These are phyloP conservation scores for Sarotherodon lohbergeri DNA, from an alignment of 2,113 vertebrate species.

Conservation along the genomic window DNA sequence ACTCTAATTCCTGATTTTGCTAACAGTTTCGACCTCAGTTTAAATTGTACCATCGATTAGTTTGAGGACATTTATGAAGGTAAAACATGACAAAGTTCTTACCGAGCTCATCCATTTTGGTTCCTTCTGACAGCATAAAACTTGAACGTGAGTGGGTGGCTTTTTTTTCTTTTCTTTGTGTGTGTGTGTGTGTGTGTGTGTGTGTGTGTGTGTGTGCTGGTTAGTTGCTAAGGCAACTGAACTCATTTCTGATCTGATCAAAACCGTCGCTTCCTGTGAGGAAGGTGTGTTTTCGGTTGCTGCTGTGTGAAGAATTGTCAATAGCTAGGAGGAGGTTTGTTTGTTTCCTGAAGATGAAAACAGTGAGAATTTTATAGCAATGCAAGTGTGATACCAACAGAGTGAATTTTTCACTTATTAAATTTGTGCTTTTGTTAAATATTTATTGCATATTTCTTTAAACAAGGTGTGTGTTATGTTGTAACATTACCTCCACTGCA, in stretches of 20 bases:
- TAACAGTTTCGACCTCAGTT: not conserved
- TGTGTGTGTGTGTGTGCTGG: not conserved
- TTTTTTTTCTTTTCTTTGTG: not conserved
- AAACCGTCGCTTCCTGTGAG: slow-evolving; percentile 40
- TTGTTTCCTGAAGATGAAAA: slow-evolving; percentile 2
- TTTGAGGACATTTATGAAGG: not conserved
- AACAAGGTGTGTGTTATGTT: not conserved
- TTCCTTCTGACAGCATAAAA: not conserved
- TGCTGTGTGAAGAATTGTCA: not conserved
- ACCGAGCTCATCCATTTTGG: slow-evolving; percentile 67
- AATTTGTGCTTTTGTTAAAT: not conserved
- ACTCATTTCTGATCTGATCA: not conserved
- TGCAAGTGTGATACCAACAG: not conserved
- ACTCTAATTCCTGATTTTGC: not conserved
- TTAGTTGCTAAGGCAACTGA: slow-evolving; percentile 14
- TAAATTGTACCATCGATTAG: not conserved
- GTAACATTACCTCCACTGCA: not conserved
- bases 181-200: not conserved
- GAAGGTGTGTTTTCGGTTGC: not conserved
- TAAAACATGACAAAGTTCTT: slow-evolving; percentile 21
- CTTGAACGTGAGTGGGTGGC: not conserved
- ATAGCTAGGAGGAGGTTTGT: not conserved
- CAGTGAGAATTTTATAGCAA: not conserved
- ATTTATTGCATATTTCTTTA: not conserved
- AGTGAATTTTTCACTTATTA: fast-evolving